phyloP scores from a whole-genome alignment of 2,113 vertebrate genomes.

The Rattus norvegicus region GRCr8 NC_086019.1:71273501-71274000 shows the following conservation, averaged over 20 bases:
- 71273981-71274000: not conserved
- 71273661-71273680: no score
- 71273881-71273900: not conserved
- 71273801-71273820: not conserved
- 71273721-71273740: no score
- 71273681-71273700: not conserved
- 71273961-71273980: not conserved
- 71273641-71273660: not conserved
- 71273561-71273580: not conserved
- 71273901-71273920: not conserved
- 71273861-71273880: no score
- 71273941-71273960: not conserved
- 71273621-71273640: not conserved
- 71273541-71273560: no score
- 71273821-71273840: no score
- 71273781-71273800: not conserved
- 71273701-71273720: not conserved
- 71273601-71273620: not conserved
- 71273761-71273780: not conserved
- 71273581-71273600: not conserved
- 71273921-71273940: fast-evolving
- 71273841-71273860: no score
- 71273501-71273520: no score
- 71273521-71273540: no score
- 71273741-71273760: no score